Evolutionary conservation across 2,113 vertebrate species (phyloP), one percentile per base, ranked within the genome.

Genomic region (Tetrax tetrax): DNA sequence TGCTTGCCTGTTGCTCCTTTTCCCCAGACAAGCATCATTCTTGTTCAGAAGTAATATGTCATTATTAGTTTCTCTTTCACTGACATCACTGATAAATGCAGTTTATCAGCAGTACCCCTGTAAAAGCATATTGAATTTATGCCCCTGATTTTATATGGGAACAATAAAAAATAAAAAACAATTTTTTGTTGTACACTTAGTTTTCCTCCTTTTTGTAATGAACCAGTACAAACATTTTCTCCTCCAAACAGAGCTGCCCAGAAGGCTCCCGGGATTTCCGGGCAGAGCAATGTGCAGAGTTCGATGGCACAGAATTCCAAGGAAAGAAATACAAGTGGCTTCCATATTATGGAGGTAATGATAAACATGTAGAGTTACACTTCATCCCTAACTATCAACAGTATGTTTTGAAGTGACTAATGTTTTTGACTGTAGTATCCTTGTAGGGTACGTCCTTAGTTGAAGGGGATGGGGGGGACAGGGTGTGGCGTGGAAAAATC

Each of bases 241-340:
- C 29, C 59, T 82, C 29, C n/a, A 23, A 29, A 29, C 95, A 99
- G 99, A 99, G 98, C 94, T 99, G 99, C 92, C 99, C 99, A 0
- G 98, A 98, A 8, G 98, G 98, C 7, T 98, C 98, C 64, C 93
- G 45, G 27, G 99, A 99, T 94, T 99, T 99, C 97, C 98, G 99
- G 25, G 99, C 99, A 9, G 98, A 99, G 92, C 99, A 99, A 94
- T 99, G 99, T 87, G 93, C 99, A 7, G 97, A 99, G 89, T 99
- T 99, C 2, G 99, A 99, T 14, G 98, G 98, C 33, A 97, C 64
- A 5, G 98, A 99, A 89, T 99, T 99, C 95, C 98, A 99, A 95
- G 99, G 99, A 23, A 99, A 98, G 87, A 98, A 80, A 72, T 99
- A 99, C 97, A 98, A 98, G 89, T 99, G 99, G 99, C 98, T 99